Base-by-base conservation (phyloP, 2,797 vertebrate genomes). In the Yasuhikotakia modesta region DNA sequence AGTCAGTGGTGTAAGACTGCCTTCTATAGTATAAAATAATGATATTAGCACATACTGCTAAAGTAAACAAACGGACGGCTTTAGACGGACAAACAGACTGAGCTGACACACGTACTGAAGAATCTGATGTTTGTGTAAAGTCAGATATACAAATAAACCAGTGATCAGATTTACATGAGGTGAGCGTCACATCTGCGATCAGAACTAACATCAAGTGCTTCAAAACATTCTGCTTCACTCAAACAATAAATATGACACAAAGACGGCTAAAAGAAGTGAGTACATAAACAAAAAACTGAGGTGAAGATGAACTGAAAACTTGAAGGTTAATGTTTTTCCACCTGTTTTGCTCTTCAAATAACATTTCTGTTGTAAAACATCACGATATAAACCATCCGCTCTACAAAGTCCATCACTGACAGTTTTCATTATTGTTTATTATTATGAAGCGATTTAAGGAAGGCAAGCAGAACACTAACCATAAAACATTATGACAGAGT, bases 21-120 rank as follows among this genome's bases (percentile, higher is more conserved):
- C 55, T 70, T 71, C 69, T 78, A 65, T 60, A 21, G 27, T 69
- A 58, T 71, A 71, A 78, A 71, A 78, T n/a, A n/a, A n/a, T n/a
- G n/a, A n/a, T n/a, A n/a, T n/a, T 45, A 57, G 45, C 57, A 70
- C 57, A 70, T 63, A 55, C 57, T 71, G 32, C 53, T 65, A 1
- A 72, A 70, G 60, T 21, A 65, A 71, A 60, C 65, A 65, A 78
- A 78, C 45, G n/a, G 60, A 71, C 46, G 69, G 58, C 58, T 78
- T 78, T 45, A 22, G 24, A 60, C 60, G 64, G 32, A 55, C 57
- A 45, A 35, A 68, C 48, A 70, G 75, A 32, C 22, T 66, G 57
- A 24, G 17, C 1, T 63, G 60, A 63, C 16, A 35, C 32, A n/a
- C 39, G 32, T 39, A 76, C 50, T 57, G 19, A 67, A 58, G 13